Conservation (phyloP, 2,797 vertebrate species). For the Simalia tracyae region DNA sequence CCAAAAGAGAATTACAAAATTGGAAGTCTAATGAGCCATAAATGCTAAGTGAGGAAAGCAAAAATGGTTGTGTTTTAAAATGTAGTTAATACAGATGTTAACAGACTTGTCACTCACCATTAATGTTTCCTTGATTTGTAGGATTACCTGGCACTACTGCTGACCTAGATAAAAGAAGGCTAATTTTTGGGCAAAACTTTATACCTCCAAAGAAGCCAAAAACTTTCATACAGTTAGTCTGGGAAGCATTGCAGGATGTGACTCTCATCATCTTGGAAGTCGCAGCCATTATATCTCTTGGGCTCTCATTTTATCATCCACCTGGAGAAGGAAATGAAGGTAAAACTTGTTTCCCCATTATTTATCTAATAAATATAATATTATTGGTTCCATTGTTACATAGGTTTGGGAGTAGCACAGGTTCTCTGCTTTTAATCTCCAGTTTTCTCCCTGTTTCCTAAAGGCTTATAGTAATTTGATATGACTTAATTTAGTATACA, state of each 20-base stretch:
- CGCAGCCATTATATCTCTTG: conserved; percentile 95
- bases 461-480: background rate
- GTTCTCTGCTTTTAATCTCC: background rate
- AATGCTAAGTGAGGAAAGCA: background rate
- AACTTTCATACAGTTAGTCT: conserved; percentile 98
- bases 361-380: background rate
- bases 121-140: conserved; percentile 67
- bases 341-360: conserved; percentile 61
- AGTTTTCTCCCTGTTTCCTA: background rate
- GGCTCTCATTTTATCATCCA: conserved; percentile 96
- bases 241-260: conserved; percentile 98
- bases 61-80: conserved; percentile 4
- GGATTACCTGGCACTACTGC: conserved; percentile 84
- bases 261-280: conserved; percentile 98
- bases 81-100: background rate
- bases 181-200: conserved; percentile 93
- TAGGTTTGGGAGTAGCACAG: background rate
- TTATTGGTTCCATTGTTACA: background rate
- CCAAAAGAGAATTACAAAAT: background rate
- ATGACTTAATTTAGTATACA: background rate
- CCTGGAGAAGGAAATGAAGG: conserved; percentile 87
- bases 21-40: background rate
- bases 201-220: conserved; percentile 99
- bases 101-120: background rate
- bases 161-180: conserved; percentile 96